Conservation (phyloP, 2,797 vertebrate species). For the Gambusia yucatana region DNA sequence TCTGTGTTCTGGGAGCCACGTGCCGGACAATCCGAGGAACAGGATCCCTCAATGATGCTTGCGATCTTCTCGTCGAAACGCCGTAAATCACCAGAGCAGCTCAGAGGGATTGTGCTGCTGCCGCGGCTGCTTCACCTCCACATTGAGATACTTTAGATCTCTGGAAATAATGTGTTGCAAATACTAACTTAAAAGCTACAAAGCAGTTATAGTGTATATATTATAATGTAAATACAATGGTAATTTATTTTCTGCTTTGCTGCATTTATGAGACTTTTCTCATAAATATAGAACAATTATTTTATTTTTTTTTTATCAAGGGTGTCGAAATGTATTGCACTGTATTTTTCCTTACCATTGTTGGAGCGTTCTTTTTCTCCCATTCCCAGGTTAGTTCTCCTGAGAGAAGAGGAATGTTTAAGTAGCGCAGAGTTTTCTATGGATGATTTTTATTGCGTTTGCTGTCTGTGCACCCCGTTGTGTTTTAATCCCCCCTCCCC, state of each 20-base stretch:
- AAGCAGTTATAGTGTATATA: constrained; percentile 59
- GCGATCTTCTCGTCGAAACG: constrained; percentile 34
- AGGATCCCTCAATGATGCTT: constrained; percentile 22
- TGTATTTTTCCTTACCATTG: constrained; percentile 60
- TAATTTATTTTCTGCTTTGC: constrained; percentile 77
- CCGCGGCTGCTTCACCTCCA: constrained; percentile 48
- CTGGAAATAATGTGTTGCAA: constrained; percentile 49
- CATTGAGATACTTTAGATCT: constrained; percentile 35
- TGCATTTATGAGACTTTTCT: constrained; percentile 66
- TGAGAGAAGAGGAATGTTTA: constrained; percentile 30
- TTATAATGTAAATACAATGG: constrained; percentile 73
- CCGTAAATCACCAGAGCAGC: constrained; percentile 17
- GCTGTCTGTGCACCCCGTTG: constrained; percentile 58
- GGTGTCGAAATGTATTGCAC: constrained; percentile 70
- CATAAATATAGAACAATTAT: constrained; percentile 59
- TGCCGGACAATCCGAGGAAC: constrained; percentile 41
- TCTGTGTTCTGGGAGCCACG: constrained; percentile 42
- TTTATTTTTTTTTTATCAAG: constrained; percentile 64
- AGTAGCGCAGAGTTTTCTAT: constrained; percentile 52
- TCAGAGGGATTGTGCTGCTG: constrained; percentile 53
- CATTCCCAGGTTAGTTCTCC: constrained; percentile 45
- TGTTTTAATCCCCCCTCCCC: constrained; percentile 55
- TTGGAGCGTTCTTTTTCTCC: constrained; percentile 45
- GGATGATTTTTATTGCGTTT: constrained; percentile 69
- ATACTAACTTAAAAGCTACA: constrained; percentile 47